Base-by-base conservation (phyloP, 2,888 invertebrate species). In the Zygogramma bicolorata region DNA sequence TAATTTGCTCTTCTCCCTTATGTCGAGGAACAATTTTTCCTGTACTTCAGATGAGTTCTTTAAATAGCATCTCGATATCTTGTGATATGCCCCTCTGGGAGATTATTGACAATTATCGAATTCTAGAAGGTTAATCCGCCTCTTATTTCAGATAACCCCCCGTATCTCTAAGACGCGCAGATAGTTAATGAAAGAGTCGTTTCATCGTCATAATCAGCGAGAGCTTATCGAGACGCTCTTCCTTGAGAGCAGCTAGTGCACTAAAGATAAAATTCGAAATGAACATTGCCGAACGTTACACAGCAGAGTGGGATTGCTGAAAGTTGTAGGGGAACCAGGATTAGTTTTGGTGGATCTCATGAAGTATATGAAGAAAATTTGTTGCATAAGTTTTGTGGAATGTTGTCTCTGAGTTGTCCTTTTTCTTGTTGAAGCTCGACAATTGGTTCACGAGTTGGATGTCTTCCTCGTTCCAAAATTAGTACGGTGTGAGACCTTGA, bases 181-280 rank as follows among this genome's bases (percentile, higher is more conserved):
- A 22, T 20, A 22, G 49, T 49, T 49, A 49, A 49, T 49, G 22
- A 49, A 49, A 49, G 49, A 22, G 49, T 22, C 49, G 10, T 49
- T 49, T 22, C 22, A 22, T 22, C 20, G 49, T 49, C 67, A 71
- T 71, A 66, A 71, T 62, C 63, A 63, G 59, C 62, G 53, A 42
- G 63, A 29, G 62, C 71, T 71, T 71, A 71, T 71, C 67, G 40
- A 59, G 62, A 67, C 40, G 67, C 42, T 60, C 65, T 58, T 61
- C 71, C 71, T 67, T 58, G 40, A 62, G 38, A 67, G 60, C 61
- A 65, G 59, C 61, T 57, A 13, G 22, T 49, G 57, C 66, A 67
- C 67, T 63, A 58, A 42, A 62, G 74, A 75, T 75, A 74, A 74
- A 72, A 74, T 69, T 53, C 15, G 25, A 65, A 49, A 22, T 18